These are phyloP conservation scores for Felis catus DNA, from an alignment of 2,113 vertebrate species.

Conservation along the genomic window DNA sequence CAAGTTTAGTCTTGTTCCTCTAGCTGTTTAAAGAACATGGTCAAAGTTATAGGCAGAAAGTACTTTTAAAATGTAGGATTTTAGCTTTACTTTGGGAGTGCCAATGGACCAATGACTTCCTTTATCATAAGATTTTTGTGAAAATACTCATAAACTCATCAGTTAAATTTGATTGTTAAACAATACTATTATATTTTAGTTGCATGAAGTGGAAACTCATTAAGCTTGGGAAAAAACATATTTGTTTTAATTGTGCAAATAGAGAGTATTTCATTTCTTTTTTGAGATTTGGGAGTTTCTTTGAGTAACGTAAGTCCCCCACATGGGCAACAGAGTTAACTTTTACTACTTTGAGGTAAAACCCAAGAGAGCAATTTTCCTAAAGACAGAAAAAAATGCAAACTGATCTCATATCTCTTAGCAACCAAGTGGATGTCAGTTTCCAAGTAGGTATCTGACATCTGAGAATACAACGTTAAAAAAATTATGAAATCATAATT, in stretches of 20 bases:
- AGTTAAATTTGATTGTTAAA: constrained; percentile 47
- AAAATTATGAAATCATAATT: constrained; percentile 52
- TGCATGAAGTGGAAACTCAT: constrained; percentile 49
- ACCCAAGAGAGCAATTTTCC: constrained; percentile 24
- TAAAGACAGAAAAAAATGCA: constrained; percentile 54
- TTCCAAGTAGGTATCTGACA: constrained; percentile 45
- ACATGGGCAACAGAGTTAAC: constrained; percentile 43
- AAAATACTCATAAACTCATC: background rate
- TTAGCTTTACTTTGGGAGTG: background rate
- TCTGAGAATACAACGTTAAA: constrained; percentile 46
- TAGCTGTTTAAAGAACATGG: background rate
- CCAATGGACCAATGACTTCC: background rate
- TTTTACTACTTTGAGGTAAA: constrained; percentile 38
- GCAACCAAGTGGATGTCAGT: constrained; percentile 57
- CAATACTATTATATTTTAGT: constrained; percentile 33
- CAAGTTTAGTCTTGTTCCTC: background rate
- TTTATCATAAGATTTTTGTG: constrained; percentile 42
- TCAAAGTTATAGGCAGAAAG: background rate
- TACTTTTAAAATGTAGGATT: background rate
- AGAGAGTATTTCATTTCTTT: constrained; percentile 46
- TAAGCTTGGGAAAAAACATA: constrained; percentile 4
- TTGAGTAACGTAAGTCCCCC: background rate
- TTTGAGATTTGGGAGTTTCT: constrained; percentile 34
- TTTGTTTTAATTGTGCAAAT: constrained; percentile 35
- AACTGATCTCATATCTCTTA: constrained; percentile 56